Base-by-base conservation (phyloP, 23 tunicate genomes). In the Trididemnum miniatum region DNA sequence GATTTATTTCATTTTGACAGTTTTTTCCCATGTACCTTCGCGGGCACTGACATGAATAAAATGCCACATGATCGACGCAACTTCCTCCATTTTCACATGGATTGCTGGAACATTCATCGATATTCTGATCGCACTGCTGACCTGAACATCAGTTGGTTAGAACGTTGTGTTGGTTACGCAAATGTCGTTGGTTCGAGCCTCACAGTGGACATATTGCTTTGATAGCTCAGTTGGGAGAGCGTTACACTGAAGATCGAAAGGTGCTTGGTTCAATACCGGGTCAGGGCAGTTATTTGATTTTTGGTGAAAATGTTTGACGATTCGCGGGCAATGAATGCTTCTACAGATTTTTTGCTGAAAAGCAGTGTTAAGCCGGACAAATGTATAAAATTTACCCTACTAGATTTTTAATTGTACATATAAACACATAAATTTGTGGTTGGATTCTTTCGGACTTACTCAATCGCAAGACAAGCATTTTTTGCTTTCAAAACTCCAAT, bases 191-290 rank as follows among this genome's bases (percentile, higher is more conserved):
- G 91, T 86, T 86, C 85, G 85, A 87, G 69, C 86, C 86, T 86
- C 92, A 77, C 74, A 81, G 77, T 81, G 86, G 86, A 82, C 86
- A 74, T 39, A 34, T 49, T 51, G 96, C 90, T 90, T 77, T 79
- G 90, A 91, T 91, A 91, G 90, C 96, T 91, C 96, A 91, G 96
- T 78, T 83, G 95, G 95, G 90, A 91, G 90, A 91, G 96, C 96
- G 90, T 91, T 85, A 91, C 87, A 86, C 96, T 91, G 96, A 91
- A 91, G 90, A 86, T 91, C 90, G 86, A 86, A 86, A 91, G 96
- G 96, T 86, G 90, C 90, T 83, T 65, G 82, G 87, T 91, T 85
- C 87, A 87, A 91, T 86, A 90, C 96, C 37, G 75, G 75, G 95
- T 89, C 89, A 77, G 51, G 89, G 89, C 80, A 2, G 20, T 54